Base-by-base conservation (phyloP, 2,888 invertebrate species). In the Hetaerina titia region DNA sequence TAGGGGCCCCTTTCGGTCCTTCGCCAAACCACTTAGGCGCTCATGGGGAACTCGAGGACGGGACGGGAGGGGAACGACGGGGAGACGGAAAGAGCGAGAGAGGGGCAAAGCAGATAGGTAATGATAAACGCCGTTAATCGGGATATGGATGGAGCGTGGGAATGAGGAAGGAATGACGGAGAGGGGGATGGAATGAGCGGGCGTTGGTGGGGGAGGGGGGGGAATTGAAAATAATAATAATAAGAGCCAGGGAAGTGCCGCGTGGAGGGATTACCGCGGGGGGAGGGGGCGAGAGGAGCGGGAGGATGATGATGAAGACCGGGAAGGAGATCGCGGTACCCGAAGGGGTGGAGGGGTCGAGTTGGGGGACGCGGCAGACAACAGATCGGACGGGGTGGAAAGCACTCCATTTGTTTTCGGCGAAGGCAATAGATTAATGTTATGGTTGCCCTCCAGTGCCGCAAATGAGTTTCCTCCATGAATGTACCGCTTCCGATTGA, bases 71-170 rank as follows among this genome's bases (percentile, higher is more conserved):
- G 87, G 90, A 17, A 17, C 63, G n/a, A 31, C 4, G 17, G 90
- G 31, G 31, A 90, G n/a, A 31, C 11, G 2, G 25, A 25, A 17
- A 9, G 92, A 56, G 45, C 45, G 64, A 31, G 15, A 31, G 13
- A 31, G 13, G 15, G 31, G 31, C 13, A n/a, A n/a, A 81, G 81
- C 31, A 31, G 25, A 81, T 81, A 31, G 81, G 81, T 81, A 81
- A 81, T 81, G 81, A 81, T 81, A 81, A 81, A 81, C 81, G 81
- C 81, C 81, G 81, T 81, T 81, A 81, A 81, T 81, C 81, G 81
- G 89, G 89, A 89, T 17, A 57, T 22, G 90, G 63, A 63, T 17
- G 90, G 63, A 63, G 25, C 63, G 90, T 81, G 81, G 81, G 81
- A 81, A 81, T 81, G 81, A 63, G 90, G 63, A 90, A 31, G 63